phyloP scores from a whole-genome alignment of 2,113 vertebrate species.

The Oceanodroma tethys region DNA sequence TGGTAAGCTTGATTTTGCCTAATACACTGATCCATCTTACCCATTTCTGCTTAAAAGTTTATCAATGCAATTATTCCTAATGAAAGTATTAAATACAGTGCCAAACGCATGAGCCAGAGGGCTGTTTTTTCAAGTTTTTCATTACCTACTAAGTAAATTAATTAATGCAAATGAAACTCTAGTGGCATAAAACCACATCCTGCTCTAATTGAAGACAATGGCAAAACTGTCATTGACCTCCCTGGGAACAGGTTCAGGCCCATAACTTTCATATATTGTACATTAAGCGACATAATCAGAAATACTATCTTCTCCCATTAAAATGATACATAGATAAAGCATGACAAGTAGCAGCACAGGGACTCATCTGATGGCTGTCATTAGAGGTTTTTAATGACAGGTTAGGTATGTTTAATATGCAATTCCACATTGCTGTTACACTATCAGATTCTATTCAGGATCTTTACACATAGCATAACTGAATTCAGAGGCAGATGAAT shows the following conservation, averaged over 20 bases:
- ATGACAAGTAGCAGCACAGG: constrained; percentile 36
- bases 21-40: not conserved
- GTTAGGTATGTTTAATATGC: constrained; percentile 58
- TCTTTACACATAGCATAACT: constrained; percentile 1
- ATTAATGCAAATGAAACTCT: constrained; percentile 59
- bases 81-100: constrained; percentile 26
- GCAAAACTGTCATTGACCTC: constrained; percentile 58
- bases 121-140: constrained; percentile 43
- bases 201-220: constrained; percentile 45
- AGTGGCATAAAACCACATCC: not conserved
- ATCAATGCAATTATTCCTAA: constrained; percentile 36
- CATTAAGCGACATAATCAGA: constrained; percentile 49
- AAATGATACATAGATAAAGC: constrained; percentile 25
- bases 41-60: constrained; percentile 31
- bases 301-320: constrained; percentile 50
- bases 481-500: constrained; percentile 26
- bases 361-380: constrained; percentile 32
- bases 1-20: not conserved
- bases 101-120: constrained; percentile 21
- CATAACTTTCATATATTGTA: constrained; percentile 35
- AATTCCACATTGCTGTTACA: constrained; percentile 25
- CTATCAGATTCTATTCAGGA: not conserved
- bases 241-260: constrained; percentile 40
- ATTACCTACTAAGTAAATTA: constrained; percentile 57
- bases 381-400: constrained; percentile 59